These are phyloP conservation scores for Tinea semifulvella DNA, from an alignment of 2,888 invertebrate genomes.

Conservation along the genomic window DNA sequence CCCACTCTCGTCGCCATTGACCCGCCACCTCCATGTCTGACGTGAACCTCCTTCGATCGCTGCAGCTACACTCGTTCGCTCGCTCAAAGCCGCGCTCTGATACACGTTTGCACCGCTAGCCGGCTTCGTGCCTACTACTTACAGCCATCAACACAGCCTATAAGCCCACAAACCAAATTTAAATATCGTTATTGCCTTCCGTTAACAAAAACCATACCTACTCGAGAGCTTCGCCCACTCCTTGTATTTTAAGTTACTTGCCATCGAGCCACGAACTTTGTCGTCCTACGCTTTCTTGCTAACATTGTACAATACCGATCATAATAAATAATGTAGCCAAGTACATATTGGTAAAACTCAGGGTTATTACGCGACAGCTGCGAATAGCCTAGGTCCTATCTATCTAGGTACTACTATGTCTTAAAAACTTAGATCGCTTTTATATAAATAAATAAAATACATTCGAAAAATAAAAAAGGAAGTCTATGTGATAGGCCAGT, in stretches of 20 bases:
- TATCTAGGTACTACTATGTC: too few relatives aligned
- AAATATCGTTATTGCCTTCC: slow-evolving; percentile 55
- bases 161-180: slow-evolving; percentile 44
- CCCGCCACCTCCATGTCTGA: slow-evolving; percentile 55
- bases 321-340: too few relatives aligned
- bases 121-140: slow-evolving; percentile 43
- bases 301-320: slow-evolving; percentile 1
- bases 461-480: too few relatives aligned
- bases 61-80: slow-evolving; percentile 53
- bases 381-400: too few relatives aligned
- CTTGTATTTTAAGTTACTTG: slow-evolving; percentile 28
- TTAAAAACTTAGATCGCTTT: too few relatives aligned
- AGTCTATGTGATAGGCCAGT: too few relatives aligned
- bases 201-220: slow-evolving; percentile 51
- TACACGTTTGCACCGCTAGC: slow-evolving; percentile 40
- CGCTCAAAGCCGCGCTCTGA: slow-evolving; percentile 28
- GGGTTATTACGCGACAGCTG: too few relatives aligned
- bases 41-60: slow-evolving; percentile 36
- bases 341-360: too few relatives aligned
- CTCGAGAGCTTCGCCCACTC: slow-evolving; percentile 56
- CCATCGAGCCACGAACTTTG: slow-evolving; percentile 3
- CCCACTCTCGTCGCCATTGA: slow-evolving; percentile 62
- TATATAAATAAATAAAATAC: too few relatives aligned
- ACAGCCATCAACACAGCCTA: slow-evolving; percentile 29
- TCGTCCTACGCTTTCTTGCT: slow-evolving; percentile 6